Base-by-base conservation (phyloP, 2,797 vertebrate species). In the Sarcophilus harrisii region DNA sequence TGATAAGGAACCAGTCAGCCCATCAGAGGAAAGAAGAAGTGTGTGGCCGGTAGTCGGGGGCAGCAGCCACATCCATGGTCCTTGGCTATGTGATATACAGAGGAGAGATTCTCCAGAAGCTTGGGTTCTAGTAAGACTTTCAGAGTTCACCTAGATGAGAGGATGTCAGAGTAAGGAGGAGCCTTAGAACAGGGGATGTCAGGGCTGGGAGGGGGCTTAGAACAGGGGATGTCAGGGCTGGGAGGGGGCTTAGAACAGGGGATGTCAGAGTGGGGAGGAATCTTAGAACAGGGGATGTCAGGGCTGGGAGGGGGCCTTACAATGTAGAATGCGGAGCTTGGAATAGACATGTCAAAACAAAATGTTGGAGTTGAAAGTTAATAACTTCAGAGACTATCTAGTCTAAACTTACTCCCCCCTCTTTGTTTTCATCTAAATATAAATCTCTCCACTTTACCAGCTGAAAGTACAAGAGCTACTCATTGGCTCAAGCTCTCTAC, bases 1-100 rank as follows among this genome's bases (percentile, higher is more conserved):
- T 81, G 32, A 38, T 94, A 96, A 95, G 12, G 16, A 92, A 95
- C 57, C n/a, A 16, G 90, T 58, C 92, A n/a, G 60, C 58, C 57
- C 62, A 24, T 52, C 49, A 59, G 91, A 14, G n/a, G n/a, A 91
- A 57, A 90, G 55, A 89, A 81, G 24, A 21, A 30, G 66, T 87
- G 59, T 45, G 49, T 57, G 52, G 49, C 0, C 73, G 45, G 66
- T 92, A 94, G 94, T 29, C 55, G 28, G 30, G 1, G 0, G 3
- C 49, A 92, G 52, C 87, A 96, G n/a, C 90, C 90, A 87, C 52
- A 57, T 32, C 27, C 94, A 60, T 62, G 28, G 6, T 28, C 57
- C 9, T 0, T 57, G 54, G 45, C 45, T 38, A 32, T 4, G 3
- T 21, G 55, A 55, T 52, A 81, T 24, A 10, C 38, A 81, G 5